phyloP scores from a whole-genome alignment of 2,797 vertebrate species.

The Chloroceryle inda region DNA sequence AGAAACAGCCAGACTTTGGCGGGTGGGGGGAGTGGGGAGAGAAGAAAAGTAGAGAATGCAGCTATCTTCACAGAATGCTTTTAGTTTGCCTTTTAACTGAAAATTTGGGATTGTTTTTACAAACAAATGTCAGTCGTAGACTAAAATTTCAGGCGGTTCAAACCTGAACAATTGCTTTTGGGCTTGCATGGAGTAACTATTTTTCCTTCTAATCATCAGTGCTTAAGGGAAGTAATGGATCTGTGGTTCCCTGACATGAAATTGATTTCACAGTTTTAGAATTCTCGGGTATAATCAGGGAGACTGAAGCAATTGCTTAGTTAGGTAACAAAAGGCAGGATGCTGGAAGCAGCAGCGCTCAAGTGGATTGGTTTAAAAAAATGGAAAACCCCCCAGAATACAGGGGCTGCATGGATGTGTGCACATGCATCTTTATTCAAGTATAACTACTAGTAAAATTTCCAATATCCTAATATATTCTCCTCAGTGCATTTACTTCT shows the following conservation, averaged over 20 bases:
- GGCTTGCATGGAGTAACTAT: not conserved
- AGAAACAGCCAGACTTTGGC: slow-evolving; percentile 32
- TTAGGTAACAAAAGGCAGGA: not conserved
- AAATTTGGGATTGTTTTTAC: slow-evolving; percentile 5
- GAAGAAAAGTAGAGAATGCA: slow-evolving; percentile 17
- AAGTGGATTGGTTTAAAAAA: not conserved
- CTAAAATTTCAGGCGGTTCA: slow-evolving; percentile 40
- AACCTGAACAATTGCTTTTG: not conserved
- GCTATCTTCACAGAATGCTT: slow-evolving; percentile 54
- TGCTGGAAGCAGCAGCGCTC: not conserved
- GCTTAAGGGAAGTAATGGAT: not conserved
- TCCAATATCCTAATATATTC: not conserved
- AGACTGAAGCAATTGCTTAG: not conserved
- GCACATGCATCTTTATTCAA: fast-evolving
- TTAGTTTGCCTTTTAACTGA: slow-evolving; percentile 14
- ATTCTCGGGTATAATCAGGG: not conserved
- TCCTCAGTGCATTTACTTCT: not conserved
- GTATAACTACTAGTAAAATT: not conserved
- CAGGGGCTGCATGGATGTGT: not conserved
- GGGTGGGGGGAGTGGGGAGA: not conserved
- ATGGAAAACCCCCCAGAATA: not conserved
- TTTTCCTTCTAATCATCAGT: not conserved
- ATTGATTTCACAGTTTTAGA: not conserved
- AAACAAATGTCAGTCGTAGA: not conserved
- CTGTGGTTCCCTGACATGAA: not conserved